Base-by-base conservation (phyloP, 2,797 vertebrate genomes). In the Onychomys leucogaster region DNA sequence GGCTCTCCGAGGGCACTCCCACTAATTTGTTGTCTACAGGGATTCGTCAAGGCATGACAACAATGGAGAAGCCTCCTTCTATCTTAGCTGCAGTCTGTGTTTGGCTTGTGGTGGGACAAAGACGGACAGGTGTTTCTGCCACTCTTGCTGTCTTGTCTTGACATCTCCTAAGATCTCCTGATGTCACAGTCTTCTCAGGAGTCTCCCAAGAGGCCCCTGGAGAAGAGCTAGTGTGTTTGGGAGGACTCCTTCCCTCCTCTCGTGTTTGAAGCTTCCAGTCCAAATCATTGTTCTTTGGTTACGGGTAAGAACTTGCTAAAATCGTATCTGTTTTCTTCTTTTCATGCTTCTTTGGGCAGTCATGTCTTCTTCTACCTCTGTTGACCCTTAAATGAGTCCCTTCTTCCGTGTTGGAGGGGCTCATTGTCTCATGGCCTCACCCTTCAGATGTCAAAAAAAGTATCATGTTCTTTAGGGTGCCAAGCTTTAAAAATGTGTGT, bases 331-430 rank as follows among this genome's bases (percentile, higher is more conserved):
- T 46, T 46, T 75, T 57, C n/a, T 55, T 89, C 49, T 75, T 41
- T 69, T 82, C 46, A 13, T 8, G 8, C 32, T 73, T 71, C 75
- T 7, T 8, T 16, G 71, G 37, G 46, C 16, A 73, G 73, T 34
- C 43, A 3, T 0, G 2, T 76, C 29, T 76, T 59, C 25, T 10
- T 46, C 55, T 32, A 34, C 37, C 52, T 93, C 67, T 10, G 0
- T 27, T 57, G 52, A 41, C 25, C 8, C 12, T 0, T 0, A 43
- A 37, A 61, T 9, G 69, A 43, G 52, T 46, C 34, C 49, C 0
- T 0, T 7, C 63, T 75, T 84, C 46, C 19, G 2, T 25, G 5
- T 71, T 0, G 0, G 4, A 29, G 59, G 69, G 5, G 17, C 57
- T 86, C 37, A 52, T 67, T 2, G 21, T 14, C 27, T 90, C 19